These are phyloP conservation scores for Eupsittula cactorum DNA, from an alignment of 2,113 vertebrate species.

Conservation along the genomic window DNA sequence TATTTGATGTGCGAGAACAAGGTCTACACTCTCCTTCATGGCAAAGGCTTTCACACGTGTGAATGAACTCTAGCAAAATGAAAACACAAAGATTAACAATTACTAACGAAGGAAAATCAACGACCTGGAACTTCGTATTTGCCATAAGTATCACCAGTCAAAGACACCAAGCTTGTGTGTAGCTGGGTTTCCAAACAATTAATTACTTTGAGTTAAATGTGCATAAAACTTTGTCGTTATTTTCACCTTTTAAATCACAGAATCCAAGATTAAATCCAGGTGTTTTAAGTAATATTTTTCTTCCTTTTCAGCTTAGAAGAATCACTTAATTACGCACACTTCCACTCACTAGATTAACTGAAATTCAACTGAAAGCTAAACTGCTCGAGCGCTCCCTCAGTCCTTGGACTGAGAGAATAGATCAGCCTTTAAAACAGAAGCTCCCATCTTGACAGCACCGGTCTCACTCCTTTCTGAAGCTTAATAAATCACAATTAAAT, in stretches of 20 bases:
- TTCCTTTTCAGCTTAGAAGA: not conserved
- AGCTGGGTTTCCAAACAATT: not conserved
- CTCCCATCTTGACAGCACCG: not conserved
- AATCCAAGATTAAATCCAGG: not conserved
- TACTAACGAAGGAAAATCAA: not conserved
- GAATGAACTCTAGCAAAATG: slow-evolving; percentile 82
- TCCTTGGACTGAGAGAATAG: not conserved
- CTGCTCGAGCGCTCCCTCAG: not conserved
- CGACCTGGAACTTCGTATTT: not conserved
- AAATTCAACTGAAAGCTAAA: not conserved
- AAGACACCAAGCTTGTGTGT: not conserved
- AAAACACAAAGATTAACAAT: not conserved
- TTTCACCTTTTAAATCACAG: not conserved
- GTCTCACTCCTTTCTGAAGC: not conserved
- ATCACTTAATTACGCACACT: not conserved
- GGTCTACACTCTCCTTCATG: slow-evolving; percentile 92
- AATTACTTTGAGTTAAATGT: not conserved
- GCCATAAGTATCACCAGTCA: not conserved
- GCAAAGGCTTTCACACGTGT: slow-evolving; percentile 92
- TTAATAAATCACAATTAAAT: not conserved
- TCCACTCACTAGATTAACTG: not conserved
- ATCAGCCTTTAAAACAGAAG: not conserved
- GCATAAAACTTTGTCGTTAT: not conserved
- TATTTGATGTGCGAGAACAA: slow-evolving; percentile 89
- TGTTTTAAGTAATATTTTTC: not conserved